These are phyloP conservation scores for Apodemia duryi DNA, from an alignment of 2,888 invertebrate genomes.

Conservation along the genomic window DNA sequence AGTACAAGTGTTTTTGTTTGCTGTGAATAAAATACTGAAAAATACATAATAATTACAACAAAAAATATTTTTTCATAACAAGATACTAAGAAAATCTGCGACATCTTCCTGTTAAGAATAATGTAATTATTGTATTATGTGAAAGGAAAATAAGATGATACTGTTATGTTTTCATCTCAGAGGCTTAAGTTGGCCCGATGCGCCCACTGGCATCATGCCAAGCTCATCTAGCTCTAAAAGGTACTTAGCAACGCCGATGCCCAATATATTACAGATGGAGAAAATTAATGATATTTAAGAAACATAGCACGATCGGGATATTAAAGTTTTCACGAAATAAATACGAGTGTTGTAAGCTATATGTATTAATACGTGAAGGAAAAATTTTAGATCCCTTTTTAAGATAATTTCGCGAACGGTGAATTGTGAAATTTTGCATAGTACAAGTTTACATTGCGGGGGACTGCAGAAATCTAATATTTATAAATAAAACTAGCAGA, in stretches of 20 bases:
- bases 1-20: too few relatives aligned
- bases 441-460: too few relatives aligned
- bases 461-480: too few relatives aligned
- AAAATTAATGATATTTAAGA: conserved; percentile 26
- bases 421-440: too few relatives aligned
- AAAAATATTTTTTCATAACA: too few relatives aligned
- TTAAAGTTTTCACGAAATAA: neutral
- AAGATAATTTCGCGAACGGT: too few relatives aligned
- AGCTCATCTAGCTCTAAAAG: conserved; percentile 37
- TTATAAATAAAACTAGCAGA: too few relatives aligned
- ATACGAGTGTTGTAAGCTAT: neutral
- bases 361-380: too few relatives aligned
- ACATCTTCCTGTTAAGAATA: conserved; percentile 12
- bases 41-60: too few relatives aligned
- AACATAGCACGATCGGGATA: neutral
- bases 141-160: conserved; percentile 32
- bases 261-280: conserved; percentile 34
- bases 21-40: too few relatives aligned
- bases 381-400: too few relatives aligned
- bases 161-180: conserved; percentile 30
- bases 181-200: conserved; percentile 30
- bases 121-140: conserved; percentile 21
- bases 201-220: conserved; percentile 33
- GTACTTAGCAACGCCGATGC: conserved; percentile 34
- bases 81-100: neutral